Percentiles rank a stretch among this genome's conserved stretches.
Evolutionary conservation across 2,113 vertebrate species (phyloP).

Genomic region (Tachuris rubrigastra): DNA sequence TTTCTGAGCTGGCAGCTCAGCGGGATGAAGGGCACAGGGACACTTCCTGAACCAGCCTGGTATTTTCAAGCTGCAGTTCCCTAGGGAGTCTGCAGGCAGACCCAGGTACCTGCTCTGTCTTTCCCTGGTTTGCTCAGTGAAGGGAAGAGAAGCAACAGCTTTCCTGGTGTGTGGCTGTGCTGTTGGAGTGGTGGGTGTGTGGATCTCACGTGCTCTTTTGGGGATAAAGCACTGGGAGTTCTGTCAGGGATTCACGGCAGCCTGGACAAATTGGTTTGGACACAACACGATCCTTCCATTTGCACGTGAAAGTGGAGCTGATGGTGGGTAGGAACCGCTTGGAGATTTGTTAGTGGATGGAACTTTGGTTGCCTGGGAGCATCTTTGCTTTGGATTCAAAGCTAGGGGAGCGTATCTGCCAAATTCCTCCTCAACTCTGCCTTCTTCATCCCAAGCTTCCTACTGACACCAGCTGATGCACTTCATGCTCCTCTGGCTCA

Average conservation of each 20-base stretch:
- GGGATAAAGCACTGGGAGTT: background rate
- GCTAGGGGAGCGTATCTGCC: background rate
- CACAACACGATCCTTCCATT: background rate
- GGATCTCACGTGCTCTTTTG: background rate
- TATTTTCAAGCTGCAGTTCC: background rate
- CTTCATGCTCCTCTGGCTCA: background rate
- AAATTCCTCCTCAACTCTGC: background rate
- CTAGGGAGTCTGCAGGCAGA: too few relatives aligned
- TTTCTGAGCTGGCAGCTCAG: background rate
- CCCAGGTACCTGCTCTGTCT: background rate
- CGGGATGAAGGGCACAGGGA: background rate
- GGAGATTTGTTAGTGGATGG: background rate
- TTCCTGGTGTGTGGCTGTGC: background rate
- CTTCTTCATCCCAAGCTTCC: background rate
- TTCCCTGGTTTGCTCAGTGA: background rate
- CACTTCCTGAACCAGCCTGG: background rate
- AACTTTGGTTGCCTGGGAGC: background rate
- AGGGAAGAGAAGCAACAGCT: background rate
- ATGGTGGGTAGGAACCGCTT: background rate
- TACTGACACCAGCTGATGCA: background rate
- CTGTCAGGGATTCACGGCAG: background rate
- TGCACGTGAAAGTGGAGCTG: background rate
- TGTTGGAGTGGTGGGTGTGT: rapidly evolving
- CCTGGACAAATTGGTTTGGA: background rate
- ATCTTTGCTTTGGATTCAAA: background rate